Evolutionary conservation across 2,888 invertebrate species (phyloP).

Genomic region (Drosophila mayaguana): DNA sequence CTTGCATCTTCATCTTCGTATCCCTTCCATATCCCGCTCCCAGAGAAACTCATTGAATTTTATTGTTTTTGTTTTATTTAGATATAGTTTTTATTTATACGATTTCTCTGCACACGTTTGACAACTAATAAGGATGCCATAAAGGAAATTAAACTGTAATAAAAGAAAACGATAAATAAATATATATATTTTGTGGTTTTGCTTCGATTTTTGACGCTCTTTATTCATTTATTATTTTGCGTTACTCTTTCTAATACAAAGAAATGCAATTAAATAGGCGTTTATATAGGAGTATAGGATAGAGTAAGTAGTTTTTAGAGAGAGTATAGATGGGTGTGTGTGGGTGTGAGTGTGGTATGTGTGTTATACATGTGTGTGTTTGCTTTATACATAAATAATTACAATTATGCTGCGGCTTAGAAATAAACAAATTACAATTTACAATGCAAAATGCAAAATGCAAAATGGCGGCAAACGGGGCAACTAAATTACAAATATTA

Average conservation of each 20-base stretch:
- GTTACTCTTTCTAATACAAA: slow-evolving; percentile 67
- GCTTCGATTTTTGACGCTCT: slow-evolving; percentile 42
- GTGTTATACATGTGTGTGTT: slow-evolving; percentile 26
- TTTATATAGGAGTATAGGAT: slow-evolving; percentile 47
- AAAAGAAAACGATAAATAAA: slow-evolving; percentile 17
- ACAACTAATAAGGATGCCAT: slow-evolving; percentile 28
- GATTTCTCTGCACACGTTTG: slow-evolving; percentile 70
- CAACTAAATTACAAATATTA: slow-evolving; percentile 61
- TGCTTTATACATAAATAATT: slow-evolving; percentile 77
- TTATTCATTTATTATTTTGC: slow-evolving; percentile 62
- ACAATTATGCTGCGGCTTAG: slow-evolving; percentile 62
- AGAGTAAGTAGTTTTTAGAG: slow-evolving; percentile 31
- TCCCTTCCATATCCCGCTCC: neutral
- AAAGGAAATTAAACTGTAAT: slow-evolving; percentile 19
- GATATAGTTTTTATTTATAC: slow-evolving; percentile 76
- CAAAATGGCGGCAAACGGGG: slow-evolving; percentile 47
- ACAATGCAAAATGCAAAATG: slow-evolving; percentile 60
- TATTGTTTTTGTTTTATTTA: slow-evolving; percentile 58
- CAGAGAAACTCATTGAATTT: slow-evolving; percentile 1
- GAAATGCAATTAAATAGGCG: slow-evolving; percentile 70
- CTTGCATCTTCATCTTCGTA: neutral
- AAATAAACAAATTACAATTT: slow-evolving; percentile 71
- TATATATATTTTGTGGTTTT: slow-evolving; percentile 3
- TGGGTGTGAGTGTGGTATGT: slow-evolving; percentile 32
- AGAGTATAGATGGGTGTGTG: slow-evolving; percentile 27